Percentiles rank a stretch among this genome's conserved stretches.
phyloP scores from a whole-genome alignment of 2,888 invertebrate genomes.

The Gnatocerus cornutus region DNA sequence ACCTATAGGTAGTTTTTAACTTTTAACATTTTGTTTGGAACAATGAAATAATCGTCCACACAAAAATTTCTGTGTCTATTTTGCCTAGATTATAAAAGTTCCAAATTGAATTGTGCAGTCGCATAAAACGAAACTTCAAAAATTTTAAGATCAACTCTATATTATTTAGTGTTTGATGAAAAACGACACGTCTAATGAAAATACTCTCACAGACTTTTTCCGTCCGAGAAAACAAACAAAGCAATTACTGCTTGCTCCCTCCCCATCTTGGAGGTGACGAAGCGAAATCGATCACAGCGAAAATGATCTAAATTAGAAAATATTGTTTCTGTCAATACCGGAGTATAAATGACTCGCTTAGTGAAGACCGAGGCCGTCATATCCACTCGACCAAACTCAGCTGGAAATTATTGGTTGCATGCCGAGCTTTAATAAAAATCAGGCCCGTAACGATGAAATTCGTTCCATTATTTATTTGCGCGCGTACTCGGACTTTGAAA shows the following conservation, averaged over 20 bases:
- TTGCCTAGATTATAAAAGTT: too few relatives aligned
- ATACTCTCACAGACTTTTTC: too few relatives aligned
- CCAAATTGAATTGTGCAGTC: too few relatives aligned
- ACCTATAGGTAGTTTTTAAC: too few relatives aligned
- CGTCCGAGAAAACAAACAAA: constrained; percentile 27
- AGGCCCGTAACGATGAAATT: constrained; percentile 37
- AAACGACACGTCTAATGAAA: too few relatives aligned
- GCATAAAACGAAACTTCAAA: too few relatives aligned
- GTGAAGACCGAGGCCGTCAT: constrained; percentile 39
- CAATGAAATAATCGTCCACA: too few relatives aligned
- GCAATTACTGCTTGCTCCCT: constrained; percentile 20
- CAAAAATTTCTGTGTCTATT: too few relatives aligned
- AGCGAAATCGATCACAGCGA: constrained; percentile 40
- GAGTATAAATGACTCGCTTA: constrained; percentile 42
- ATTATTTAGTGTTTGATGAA: too few relatives aligned
- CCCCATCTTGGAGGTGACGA: constrained; percentile 34
- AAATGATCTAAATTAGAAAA: constrained; percentile 43
- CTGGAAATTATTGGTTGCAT: constrained; percentile 47
- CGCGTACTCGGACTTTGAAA: constrained; percentile 10
- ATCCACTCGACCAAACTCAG: constrained; percentile 46
- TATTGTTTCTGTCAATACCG: constrained; percentile 45
- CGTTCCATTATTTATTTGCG: constrained; percentile 20
- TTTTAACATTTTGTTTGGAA: too few relatives aligned
- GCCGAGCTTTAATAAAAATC: constrained; percentile 45
- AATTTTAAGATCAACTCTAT: too few relatives aligned